These are phyloP conservation scores for Siniperca undulata DNA, from an alignment of 2,797 vertebrate genomes.

Conservation along the genomic window DNA sequence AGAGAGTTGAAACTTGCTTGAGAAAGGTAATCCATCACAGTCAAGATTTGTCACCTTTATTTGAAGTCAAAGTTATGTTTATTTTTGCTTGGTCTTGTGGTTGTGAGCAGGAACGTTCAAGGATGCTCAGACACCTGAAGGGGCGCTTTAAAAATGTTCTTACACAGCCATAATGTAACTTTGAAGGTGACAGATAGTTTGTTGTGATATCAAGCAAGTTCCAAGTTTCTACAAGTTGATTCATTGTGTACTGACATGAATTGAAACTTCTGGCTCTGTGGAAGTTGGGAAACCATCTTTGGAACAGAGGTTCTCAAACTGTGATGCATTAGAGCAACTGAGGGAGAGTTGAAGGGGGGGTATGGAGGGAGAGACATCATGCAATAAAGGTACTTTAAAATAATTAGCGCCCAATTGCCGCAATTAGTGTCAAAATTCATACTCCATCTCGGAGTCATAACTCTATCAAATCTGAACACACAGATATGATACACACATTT, in stretches of 20 bases:
- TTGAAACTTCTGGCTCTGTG: not conserved
- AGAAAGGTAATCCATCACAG: not conserved
- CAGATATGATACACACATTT: not conserved
- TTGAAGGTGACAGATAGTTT: not conserved
- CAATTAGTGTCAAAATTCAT: not conserved
- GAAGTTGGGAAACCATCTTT: not conserved
- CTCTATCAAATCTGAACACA: too few relatives aligned
- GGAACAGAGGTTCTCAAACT: not conserved
- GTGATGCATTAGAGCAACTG: not conserved
- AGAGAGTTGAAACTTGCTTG: not conserved
- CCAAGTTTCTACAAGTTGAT: constrained; percentile 1
- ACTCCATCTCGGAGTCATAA: not conserved
- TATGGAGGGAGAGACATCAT: not conserved
- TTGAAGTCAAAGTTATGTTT: not conserved
- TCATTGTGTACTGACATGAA: not conserved
- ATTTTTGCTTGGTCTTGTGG: not conserved
- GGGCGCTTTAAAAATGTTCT: not conserved
- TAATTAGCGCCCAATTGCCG: too few relatives aligned
- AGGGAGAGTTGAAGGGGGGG: not conserved
- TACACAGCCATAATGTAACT: not conserved
- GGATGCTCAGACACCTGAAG: not conserved
- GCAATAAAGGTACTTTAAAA: not conserved
- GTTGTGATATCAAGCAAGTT: not conserved
- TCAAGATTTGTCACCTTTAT: not conserved
- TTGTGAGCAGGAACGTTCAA: not conserved